Evolutionary conservation across 2,797 vertebrate genomes (phyloP).

Genomic region (Mormyrops boulengeri): DNA sequence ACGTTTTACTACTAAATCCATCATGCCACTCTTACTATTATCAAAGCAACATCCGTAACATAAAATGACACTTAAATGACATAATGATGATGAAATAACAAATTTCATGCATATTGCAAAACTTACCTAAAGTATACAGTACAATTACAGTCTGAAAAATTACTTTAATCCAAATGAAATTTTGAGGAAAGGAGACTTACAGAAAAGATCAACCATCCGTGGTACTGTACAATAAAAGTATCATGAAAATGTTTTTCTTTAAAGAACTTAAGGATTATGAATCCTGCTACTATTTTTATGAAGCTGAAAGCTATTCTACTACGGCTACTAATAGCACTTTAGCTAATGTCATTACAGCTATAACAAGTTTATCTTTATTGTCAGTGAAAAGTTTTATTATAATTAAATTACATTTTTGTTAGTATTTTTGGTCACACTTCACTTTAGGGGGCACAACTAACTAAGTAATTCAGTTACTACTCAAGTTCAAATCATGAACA

Average conservation of each 20-base stretch:
- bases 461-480: background rate
- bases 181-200: background rate
- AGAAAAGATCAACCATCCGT: background rate
- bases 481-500: background rate
- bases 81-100: background rate
- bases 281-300: background rate
- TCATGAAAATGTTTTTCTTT: background rate
- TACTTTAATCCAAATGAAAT: background rate
- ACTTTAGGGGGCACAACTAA: background rate
- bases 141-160: background rate
- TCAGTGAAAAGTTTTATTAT: background rate
- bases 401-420: background rate
- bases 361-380: background rate
- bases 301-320: background rate
- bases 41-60: background rate
- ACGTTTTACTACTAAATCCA: background rate
- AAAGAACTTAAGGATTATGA: background rate
- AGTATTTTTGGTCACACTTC: background rate
- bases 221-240: background rate
- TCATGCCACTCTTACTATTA: background rate
- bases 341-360: background rate
- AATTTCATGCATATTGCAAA: background rate
- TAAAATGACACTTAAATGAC: background rate
- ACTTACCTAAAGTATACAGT: background rate
- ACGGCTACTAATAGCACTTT: background rate